Base-by-base conservation (phyloP, 2,797 vertebrate genomes). In the Takifugu ocellatus region DNA sequence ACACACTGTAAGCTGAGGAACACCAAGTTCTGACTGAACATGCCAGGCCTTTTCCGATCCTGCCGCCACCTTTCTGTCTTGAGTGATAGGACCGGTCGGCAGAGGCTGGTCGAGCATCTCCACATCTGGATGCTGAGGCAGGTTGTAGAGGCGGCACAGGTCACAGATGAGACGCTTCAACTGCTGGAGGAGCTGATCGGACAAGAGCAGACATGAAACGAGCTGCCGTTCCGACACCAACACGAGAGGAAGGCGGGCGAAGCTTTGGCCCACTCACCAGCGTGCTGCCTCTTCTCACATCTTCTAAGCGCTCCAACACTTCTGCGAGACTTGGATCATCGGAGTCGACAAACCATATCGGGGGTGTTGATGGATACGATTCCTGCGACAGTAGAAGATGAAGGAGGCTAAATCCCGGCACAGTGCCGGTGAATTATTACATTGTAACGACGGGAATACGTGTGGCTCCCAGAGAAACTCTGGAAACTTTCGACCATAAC, bases 271-370 rank as follows among this genome's bases (percentile, higher is more conserved):
- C 11, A 78, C 93, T 92, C 85, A 98, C 97, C 95, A 95, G 87
- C 1, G 93, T 96, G 86, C 90, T 97, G 88, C 95, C 92, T 87
- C 92, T 97, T 79, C 96, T 93, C 74, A 94, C 94, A 86, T 98
- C 97, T 81, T 96, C 95, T 63, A 99, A 88, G 27, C 93, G 93
- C 83, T 99, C 95, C 87, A 99, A 88, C 71, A 99, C 95, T 67
- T 95, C 94, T 25, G 96, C 93, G 87, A 98, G 89, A 87, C 94
- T 95, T 4, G 96, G 96, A 92, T 99, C 97, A 92, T 99, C 97
- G 65, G 96, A 98, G 84, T 99, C 96, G 84, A 98, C 96, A 89
- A 98, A 99, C 97, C 96, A 99, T 94, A 99, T 98, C 51, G 97
- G 97, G 31, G 96, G 85, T 25, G 95, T 96, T 48, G 92, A 95